Conservation (phyloP, 2,888 invertebrate species). For the Pachycephus smyrnensis region DNA sequence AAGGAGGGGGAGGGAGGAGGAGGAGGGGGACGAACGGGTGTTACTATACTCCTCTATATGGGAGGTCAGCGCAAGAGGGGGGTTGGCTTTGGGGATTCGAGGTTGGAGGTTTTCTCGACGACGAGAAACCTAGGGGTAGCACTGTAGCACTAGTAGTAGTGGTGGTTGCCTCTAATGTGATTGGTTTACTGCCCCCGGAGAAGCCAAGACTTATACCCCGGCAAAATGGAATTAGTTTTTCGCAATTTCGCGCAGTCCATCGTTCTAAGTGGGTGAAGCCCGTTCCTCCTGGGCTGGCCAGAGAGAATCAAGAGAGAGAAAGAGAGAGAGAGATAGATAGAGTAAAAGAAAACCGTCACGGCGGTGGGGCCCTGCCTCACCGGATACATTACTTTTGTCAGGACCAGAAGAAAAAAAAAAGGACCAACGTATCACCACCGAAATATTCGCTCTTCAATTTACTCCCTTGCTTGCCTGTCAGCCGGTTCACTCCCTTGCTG, state of each 20-base stretch:
- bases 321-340: neutral
- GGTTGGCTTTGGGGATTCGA: neutral
- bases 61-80: neutral
- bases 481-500: too few species aligned
- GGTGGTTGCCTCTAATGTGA: conserved; percentile 53
- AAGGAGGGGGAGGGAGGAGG: too few species aligned
- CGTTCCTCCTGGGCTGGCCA: conserved; percentile 7
- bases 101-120: neutral
- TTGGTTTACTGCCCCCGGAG: conserved; percentile 54
- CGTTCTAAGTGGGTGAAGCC: conserved; percentile 46
- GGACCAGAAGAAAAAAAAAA: too few species aligned
- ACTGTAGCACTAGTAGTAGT: neutral
- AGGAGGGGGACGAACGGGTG: too few species aligned
- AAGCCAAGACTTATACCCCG: conserved; percentile 45
- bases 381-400: too few species aligned
- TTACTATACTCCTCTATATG: too few species aligned
- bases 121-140: too few species aligned
- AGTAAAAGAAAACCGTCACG: conserved; percentile 3
- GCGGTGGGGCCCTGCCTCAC: neutral
- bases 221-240: conserved; percentile 61
- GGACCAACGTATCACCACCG: too few species aligned
- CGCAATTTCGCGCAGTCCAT: conserved; percentile 53
- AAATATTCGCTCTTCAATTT: too few species aligned
- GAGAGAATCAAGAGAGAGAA: too few species aligned
- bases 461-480: too few species aligned